Conservation (phyloP, 2,888 invertebrate species). For the Hirtodrosophila cameraria region DNA sequence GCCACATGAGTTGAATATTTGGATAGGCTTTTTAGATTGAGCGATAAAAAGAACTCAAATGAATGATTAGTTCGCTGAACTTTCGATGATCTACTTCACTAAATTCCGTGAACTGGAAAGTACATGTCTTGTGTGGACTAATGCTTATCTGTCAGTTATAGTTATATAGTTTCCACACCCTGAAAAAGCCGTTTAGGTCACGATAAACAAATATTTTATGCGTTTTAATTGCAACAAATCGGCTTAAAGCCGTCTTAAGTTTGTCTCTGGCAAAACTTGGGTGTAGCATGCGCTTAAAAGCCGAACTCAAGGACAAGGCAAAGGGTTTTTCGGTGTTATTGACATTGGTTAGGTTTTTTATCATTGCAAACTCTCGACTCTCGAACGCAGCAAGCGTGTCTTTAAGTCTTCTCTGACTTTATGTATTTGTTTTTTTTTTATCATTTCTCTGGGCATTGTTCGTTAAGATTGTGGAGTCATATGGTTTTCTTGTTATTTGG, state of each 20-base stretch:
- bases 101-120: too few relatives aligned
- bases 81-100: too few relatives aligned
- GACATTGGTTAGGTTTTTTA: conserved; percentile 32
- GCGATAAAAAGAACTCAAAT: too few relatives aligned
- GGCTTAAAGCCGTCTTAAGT: conserved; percentile 41
- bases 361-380: conserved; percentile 2
- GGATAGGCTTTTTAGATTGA: too few relatives aligned
- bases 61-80: too few relatives aligned
- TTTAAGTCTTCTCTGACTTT: not conserved
- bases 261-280: conserved; percentile 8
- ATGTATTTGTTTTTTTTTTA: not conserved
- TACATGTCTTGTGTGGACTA: too few relatives aligned
- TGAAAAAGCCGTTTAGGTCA: conserved; percentile 30
- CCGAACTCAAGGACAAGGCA: conserved; percentile 29
- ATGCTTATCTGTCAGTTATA: not conserved
- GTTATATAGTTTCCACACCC: conserved; percentile 31
- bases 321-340: conserved; percentile 33
- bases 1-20: too few relatives aligned
- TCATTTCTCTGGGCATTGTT: conserved; percentile 28
- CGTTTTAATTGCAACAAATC: conserved; percentile 61
- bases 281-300: conserved; percentile 20
- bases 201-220: conserved; percentile 56
- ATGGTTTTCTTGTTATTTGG: conserved; percentile 45
- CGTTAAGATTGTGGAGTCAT: conserved; percentile 34
- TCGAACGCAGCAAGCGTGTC: not conserved